Evolutionary conservation across 2,113 vertebrate species (phyloP).

Genomic region (Lipotes vexillifer): DNA sequence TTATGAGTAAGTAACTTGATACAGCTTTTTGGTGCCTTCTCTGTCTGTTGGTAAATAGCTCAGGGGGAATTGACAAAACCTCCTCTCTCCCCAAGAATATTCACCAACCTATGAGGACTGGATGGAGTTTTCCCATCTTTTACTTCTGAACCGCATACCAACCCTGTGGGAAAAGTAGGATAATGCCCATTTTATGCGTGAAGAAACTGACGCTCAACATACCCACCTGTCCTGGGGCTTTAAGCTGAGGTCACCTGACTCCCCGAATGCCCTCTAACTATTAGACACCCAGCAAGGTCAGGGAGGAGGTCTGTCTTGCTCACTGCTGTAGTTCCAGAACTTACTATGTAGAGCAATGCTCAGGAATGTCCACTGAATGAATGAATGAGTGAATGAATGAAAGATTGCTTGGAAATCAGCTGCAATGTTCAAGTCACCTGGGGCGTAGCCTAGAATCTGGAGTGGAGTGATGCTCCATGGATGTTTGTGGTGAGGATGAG

Average conservation of each 20-base stretch:
- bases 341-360: fast-evolving
- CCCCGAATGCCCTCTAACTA: background rate
- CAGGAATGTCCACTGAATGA: background rate
- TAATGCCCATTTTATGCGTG: background rate
- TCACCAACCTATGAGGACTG: background rate
- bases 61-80: background rate
- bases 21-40: conserved; percentile 35
- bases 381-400: background rate
- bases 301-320: background rate
- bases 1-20: conserved; percentile 47
- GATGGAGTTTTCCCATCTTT: background rate
- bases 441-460: too few species aligned
- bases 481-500: background rate
- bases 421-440: fast-evolving
- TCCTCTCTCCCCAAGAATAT: conserved; percentile 22
- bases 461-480: fast-evolving
- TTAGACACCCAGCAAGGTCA: background rate
- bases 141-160: background rate
- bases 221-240: background rate
- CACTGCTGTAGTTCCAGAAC: background rate
- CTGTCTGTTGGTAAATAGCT: conserved; percentile 38
- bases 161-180: background rate
- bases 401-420: background rate
- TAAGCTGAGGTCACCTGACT: background rate
- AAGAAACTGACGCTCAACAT: background rate